Conservation (phyloP, 1,140 invertebrate genomes). For the Ostrea edulis region DNA sequence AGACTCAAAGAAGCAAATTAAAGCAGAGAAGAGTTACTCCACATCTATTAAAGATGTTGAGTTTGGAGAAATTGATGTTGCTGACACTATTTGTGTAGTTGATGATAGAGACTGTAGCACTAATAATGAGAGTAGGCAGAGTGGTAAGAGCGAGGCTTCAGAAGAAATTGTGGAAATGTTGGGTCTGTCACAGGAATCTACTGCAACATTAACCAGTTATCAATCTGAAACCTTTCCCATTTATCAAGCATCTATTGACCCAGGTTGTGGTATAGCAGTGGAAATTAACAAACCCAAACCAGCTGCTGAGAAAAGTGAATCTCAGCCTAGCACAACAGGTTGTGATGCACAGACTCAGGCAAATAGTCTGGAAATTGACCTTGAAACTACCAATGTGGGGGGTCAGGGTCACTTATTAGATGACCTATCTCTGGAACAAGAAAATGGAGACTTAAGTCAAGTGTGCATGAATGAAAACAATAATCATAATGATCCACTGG, state of each 20-base stretch:
- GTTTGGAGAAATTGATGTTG: background rate
- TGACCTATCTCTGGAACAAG: background rate
- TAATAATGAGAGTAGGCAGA: background rate
- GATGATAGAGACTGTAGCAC: background rate
- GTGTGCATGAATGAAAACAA: background rate
- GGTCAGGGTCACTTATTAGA: background rate
- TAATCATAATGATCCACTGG: background rate
- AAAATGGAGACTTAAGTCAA: background rate
- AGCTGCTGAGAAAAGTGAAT: background rate
- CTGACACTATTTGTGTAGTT: background rate
- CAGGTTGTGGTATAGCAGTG: background rate
- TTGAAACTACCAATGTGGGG: background rate
- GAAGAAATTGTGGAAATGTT: background rate
- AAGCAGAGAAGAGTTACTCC: background rate
- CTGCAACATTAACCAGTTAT: background rate
- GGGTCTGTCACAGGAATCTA: background rate
- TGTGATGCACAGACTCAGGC: slow-evolving; percentile 27
- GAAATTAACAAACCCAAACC: background rate
- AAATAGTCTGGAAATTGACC: slow-evolving; percentile 24
- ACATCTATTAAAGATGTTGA: background rate
- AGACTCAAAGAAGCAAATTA: background rate
- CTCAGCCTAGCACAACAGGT: background rate
- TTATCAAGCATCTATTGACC: slow-evolving; percentile 8
- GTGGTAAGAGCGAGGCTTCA: background rate
- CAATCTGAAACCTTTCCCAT: background rate